Conservation (phyloP, 2,888 invertebrate genomes). For the Carcina quercana region DNA sequence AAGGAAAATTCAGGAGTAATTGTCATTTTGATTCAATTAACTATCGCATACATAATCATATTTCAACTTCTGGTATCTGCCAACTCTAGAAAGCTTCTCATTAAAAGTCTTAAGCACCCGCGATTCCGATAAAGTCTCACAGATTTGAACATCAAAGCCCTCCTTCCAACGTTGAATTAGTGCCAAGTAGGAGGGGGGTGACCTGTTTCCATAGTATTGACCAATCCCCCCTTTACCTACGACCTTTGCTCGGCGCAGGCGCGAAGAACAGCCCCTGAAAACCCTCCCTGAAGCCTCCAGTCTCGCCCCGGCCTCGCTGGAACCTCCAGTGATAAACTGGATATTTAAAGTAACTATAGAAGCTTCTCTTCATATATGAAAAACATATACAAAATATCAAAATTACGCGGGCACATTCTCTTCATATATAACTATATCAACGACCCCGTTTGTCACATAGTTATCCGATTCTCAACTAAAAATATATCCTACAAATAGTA, state of each 20-base stretch:
- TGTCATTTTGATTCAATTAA: too few species aligned
- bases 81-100: too few species aligned
- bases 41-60: too few species aligned
- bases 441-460: slow-evolving; percentile 47
- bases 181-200: too few species aligned
- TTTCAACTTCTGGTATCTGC: too few species aligned
- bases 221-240: slow-evolving; percentile 30
- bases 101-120: too few species aligned
- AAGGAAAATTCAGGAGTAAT: too few species aligned
- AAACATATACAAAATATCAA: slow-evolving; percentile 46
- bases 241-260: slow-evolving; percentile 57
- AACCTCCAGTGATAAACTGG: slow-evolving; percentile 24
- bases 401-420: slow-evolving; percentile 27
- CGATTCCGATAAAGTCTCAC: too few species aligned
- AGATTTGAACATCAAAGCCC: too few species aligned
- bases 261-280: slow-evolving; percentile 28
- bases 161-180: too few species aligned
- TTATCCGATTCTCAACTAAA: slow-evolving; percentile 63
- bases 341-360: slow-evolving; percentile 10
- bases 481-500: slow-evolving; percentile 67
- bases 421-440: slow-evolving; percentile 38
- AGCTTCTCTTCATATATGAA: slow-evolving; percentile 51
- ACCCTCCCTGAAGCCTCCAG: slow-evolving; percentile 30
- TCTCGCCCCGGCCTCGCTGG: slow-evolving; percentile 30
- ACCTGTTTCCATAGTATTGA: slow-evolving; percentile 15